These are phyloP conservation scores for Conus betulinus DNA, from an alignment of 1,140 invertebrate genomes.

Conservation along the genomic window DNA sequence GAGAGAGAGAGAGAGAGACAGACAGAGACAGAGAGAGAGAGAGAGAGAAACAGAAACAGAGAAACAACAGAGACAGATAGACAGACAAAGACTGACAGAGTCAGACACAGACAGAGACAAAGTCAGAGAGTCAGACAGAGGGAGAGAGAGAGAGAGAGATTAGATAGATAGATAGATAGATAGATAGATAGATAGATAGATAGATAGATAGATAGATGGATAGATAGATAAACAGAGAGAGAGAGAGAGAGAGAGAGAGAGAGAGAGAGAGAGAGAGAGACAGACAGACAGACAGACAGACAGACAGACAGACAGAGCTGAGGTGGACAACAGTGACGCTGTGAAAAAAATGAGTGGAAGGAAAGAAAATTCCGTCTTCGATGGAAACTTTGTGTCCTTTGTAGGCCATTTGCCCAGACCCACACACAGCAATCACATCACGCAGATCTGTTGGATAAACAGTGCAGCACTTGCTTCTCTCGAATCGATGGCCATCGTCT, in stretches of 20 bases:
- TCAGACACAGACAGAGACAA: background rate
- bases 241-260: background rate
- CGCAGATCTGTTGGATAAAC: too few relatives aligned
- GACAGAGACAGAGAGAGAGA: background rate
- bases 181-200: background rate
- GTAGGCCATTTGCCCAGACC: too few relatives aligned
- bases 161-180: background rate
- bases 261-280: background rate
- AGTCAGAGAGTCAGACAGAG: background rate
- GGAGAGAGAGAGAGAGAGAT: background rate
- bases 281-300: background rate
- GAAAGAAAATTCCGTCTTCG: too few relatives aligned
- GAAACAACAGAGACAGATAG: background rate
- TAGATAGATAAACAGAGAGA: background rate
- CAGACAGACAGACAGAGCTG: background rate
- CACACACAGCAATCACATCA: too few relatives aligned
- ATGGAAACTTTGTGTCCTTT: too few relatives aligned
- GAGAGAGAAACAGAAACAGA: background rate
- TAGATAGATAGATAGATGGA: background rate
- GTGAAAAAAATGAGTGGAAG: too few relatives aligned
- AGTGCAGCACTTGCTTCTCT: too few relatives aligned
- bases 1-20: background rate
- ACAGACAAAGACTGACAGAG: background rate
- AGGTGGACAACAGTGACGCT: too few relatives aligned
- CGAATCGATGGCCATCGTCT: background rate